Percentiles rank a stretch among this genome's conserved stretches.
Evolutionary conservation across 2,113 vertebrate genomes (phyloP).

Genomic region (Struthidea cinerea): DNA sequence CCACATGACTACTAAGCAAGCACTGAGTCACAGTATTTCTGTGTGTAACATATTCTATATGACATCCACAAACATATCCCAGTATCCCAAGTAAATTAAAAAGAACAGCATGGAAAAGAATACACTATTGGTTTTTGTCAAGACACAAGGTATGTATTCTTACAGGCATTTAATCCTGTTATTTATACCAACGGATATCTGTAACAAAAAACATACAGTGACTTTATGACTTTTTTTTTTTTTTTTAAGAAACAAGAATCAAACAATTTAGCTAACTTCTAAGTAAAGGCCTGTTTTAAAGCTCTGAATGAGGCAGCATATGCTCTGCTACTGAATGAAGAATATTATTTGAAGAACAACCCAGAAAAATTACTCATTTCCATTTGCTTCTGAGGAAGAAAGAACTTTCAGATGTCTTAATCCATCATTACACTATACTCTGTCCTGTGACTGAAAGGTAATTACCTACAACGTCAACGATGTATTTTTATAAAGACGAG

Average conservation of each 20-base stretch:
- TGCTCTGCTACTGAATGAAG: not conserved
- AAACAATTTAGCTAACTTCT: not conserved
- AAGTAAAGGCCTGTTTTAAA: not conserved
- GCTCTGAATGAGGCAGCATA: not conserved
- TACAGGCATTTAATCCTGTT: not conserved
- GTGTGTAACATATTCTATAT: not conserved
- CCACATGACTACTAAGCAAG: not conserved
- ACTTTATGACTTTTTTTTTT: not conserved
- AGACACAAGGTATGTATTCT: not conserved
- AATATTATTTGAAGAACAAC: not conserved
- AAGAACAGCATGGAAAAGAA: not conserved
- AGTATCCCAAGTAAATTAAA: not conserved
- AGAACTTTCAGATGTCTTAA: not conserved
- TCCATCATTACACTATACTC: not conserved
- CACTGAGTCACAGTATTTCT: not conserved
- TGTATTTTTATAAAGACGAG: not conserved
- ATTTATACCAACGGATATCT: not conserved
- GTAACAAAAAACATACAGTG: not conserved
- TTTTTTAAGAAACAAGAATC: not conserved
- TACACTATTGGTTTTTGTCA: not conserved
- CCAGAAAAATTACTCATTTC: not conserved
- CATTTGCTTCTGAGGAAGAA: not conserved
- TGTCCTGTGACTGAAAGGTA: not conserved
- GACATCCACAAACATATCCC: not conserved
- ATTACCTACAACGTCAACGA: not conserved